A percentile compares a stretch with the other conserved stretches of the same genome.
phyloP scores from a whole-genome alignment of 2,113 vertebrate genomes.

The Eptatretus burgeri region DNA sequence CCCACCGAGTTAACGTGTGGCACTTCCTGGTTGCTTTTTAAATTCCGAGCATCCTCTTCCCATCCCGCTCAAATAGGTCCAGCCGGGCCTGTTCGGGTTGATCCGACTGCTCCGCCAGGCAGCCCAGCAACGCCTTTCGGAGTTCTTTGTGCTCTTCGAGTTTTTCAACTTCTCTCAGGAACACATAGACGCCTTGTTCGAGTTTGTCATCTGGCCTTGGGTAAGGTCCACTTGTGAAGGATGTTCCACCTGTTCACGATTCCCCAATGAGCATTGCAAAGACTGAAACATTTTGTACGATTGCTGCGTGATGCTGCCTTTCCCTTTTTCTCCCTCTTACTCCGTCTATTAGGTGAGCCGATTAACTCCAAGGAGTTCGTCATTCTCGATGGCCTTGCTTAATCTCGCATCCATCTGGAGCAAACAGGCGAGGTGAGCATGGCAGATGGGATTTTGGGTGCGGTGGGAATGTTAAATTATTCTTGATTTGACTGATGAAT shows the following conservation, averaged over 20 bases:
- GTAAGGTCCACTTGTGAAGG: slow-evolving; percentile 16
- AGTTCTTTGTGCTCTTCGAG: slow-evolving; percentile 55
- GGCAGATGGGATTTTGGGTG: too few species aligned
- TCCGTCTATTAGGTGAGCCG: slow-evolving; percentile 31
- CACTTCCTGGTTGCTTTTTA: too few species aligned
- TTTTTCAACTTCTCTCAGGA: slow-evolving; percentile 37
- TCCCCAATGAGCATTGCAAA: too few species aligned
- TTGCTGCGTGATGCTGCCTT: not conserved
- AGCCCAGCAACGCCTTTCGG: slow-evolving; percentile 25
- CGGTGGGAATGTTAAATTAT: too few species aligned
- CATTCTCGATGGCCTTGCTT: slow-evolving; percentile 58
- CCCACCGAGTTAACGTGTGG: not conserved
- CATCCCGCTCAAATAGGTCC: too few species aligned
- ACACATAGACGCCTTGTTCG: slow-evolving; percentile 54
- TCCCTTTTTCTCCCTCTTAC: slow-evolving; percentile 1
- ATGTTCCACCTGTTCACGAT: too few species aligned
- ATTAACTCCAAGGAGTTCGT: slow-evolving; percentile 47
- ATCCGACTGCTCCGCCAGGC: too few species aligned
- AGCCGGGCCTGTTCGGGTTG: too few species aligned
- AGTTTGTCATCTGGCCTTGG: slow-evolving; percentile 65
- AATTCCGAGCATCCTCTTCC: too few species aligned
- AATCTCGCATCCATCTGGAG: slow-evolving; percentile 65
- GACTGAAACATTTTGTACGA: too few species aligned
- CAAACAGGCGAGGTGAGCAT: slow-evolving; percentile 40
- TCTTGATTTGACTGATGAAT: not conserved